A percentile compares a stretch with the other conserved stretches of the same genome.
Evolutionary conservation across 2,113 vertebrate species (phyloP).

Genomic region (Grammomys dolichurus): DNA sequence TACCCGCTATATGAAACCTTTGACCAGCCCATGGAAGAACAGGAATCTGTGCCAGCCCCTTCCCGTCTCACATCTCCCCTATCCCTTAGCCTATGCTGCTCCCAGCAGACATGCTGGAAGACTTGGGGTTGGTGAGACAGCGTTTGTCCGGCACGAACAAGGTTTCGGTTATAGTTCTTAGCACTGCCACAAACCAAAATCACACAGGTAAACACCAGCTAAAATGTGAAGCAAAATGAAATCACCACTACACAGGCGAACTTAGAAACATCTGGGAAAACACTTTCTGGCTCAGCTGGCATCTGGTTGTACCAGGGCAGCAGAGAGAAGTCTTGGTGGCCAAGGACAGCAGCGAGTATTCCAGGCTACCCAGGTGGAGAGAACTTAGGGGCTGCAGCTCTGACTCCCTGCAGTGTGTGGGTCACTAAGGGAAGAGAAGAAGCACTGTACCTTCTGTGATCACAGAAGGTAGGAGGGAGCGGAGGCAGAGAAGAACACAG

Average conservation of each 20-base stretch:
- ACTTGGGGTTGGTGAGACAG: neutral
- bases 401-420: neutral
- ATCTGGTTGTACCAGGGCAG: neutral
- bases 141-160: neutral
- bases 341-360: neutral
- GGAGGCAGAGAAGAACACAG: neutral
- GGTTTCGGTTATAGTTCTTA: neutral
- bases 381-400: neutral
- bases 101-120: neutral
- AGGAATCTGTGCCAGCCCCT: neutral
- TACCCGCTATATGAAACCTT: neutral
- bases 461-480: neutral
- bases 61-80: neutral
- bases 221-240: conserved; percentile 21
- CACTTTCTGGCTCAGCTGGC: conserved; percentile 17
- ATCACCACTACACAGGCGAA: neutral
- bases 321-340: neutral
- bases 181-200: neutral
- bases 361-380: neutral
- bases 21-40: neutral
- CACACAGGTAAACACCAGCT: neutral
- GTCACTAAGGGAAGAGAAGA: neutral
- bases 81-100: neutral
- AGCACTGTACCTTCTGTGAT: neutral
- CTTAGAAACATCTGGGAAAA: neutral